Conservation (phyloP, 2,888 invertebrate species). For the Drosophila melanosoma region DNA sequence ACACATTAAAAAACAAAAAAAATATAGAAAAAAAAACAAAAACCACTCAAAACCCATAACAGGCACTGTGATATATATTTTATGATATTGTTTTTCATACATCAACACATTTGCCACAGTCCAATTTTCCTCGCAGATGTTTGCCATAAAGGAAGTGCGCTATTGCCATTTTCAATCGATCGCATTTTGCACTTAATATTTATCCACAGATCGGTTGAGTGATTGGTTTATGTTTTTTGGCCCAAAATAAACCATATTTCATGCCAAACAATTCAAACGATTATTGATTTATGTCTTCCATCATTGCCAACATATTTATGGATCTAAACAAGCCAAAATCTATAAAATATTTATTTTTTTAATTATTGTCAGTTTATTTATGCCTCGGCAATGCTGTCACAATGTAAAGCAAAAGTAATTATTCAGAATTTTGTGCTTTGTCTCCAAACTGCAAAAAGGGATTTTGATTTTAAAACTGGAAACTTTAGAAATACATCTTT, state of each 20-base stretch:
- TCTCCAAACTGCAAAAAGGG: neutral
- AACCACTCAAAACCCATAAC: slow-evolving; percentile 20
- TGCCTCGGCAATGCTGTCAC: slow-evolving; percentile 13
- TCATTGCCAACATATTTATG: slow-evolving; percentile 46
- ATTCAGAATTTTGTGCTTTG: neutral
- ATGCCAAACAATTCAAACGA: slow-evolving; percentile 44
- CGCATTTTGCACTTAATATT: slow-evolving; percentile 44
- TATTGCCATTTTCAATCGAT: slow-evolving; percentile 50
- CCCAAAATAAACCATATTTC: slow-evolving; percentile 64
- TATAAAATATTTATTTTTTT: neutral
- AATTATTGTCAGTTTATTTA: slow-evolving; percentile 9
- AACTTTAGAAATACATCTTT: neutral
- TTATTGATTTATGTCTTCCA: slow-evolving; percentile 52
- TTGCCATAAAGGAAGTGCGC: slow-evolving; percentile 71
- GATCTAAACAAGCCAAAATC: neutral
- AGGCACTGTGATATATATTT: slow-evolving; percentile 44
- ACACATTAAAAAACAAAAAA: slow-evolving; percentile 51
- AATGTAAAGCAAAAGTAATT: slow-evolving; percentile 7
- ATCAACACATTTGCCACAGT: slow-evolving; percentile 57
- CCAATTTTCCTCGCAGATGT: slow-evolving; percentile 59
- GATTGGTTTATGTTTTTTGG: slow-evolving; percentile 62
- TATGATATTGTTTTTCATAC: slow-evolving; percentile 53
- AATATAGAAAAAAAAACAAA: neutral
- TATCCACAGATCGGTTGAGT: slow-evolving; percentile 37
- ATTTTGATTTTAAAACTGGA: neutral